Percentiles rank a stretch among this genome's conserved stretches.
These are phyloP conservation scores for Lepidurus packardi DNA, from an alignment of 1,140 invertebrate species.

Conservation along the genomic window DNA sequence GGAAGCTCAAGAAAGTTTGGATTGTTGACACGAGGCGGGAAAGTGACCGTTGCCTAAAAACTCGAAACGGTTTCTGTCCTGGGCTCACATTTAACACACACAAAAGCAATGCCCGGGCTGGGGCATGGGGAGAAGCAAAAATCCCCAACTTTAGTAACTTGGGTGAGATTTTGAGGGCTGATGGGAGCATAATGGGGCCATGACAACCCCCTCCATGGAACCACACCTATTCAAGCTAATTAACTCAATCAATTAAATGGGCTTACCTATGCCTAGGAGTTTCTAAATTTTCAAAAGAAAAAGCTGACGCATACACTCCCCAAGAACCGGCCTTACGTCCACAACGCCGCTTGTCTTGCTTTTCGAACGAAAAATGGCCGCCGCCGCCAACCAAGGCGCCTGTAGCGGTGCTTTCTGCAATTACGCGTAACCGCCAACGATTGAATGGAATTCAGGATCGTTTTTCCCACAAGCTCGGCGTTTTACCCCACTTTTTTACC, in stretches of 20 bases:
- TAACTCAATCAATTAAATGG: background rate
- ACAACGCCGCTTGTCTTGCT: conserved; percentile 20
- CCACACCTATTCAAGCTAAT: background rate
- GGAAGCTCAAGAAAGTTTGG: too few species aligned
- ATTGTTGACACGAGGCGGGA: too few species aligned
- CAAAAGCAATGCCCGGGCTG: background rate
- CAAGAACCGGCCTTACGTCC: conserved; percentile 12
- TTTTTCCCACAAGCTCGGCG: too few species aligned
- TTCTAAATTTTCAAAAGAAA: conserved; percentile 16
- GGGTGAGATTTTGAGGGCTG: background rate
- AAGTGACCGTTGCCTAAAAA: too few species aligned
- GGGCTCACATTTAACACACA: background rate
- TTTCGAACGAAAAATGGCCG: conserved; percentile 17
- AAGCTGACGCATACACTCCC: conserved; percentile 20
- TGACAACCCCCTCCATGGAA: background rate
- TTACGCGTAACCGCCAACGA: conserved; percentile 20
- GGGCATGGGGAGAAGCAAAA: background rate
- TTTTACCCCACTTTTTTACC: too few species aligned
- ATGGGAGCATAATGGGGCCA: background rate
- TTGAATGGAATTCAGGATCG: background rate
- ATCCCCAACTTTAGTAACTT: background rate
- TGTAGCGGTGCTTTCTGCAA: background rate
- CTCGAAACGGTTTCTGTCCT: background rate
- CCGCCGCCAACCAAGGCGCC: conserved; percentile 15
- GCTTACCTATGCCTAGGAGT: conserved; percentile 21